These are phyloP conservation scores for Sarcophilus harrisii DNA, from an alignment of 2,797 vertebrate genomes.

Conservation along the genomic window DNA sequence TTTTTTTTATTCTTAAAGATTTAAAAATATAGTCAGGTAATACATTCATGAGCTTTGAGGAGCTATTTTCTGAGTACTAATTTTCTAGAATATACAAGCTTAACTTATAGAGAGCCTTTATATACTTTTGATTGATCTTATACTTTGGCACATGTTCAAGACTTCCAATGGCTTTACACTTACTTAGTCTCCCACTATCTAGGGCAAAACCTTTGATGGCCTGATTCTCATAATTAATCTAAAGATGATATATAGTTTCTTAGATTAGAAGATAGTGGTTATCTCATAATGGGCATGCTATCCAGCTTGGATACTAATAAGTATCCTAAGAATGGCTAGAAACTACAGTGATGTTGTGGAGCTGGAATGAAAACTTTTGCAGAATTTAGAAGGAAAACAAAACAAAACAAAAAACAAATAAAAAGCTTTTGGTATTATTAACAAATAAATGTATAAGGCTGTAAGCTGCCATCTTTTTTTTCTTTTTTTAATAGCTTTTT, in stretches of 20 bases:
- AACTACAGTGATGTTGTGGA: background rate
- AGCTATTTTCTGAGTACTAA: background rate
- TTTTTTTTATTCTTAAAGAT: background rate
- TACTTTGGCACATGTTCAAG: background rate
- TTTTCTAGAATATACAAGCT: background rate
- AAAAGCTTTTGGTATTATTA: background rate
- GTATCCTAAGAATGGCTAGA: background rate
- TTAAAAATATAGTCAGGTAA: background rate
- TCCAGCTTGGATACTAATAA: background rate
- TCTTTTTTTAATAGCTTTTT: too few relatives aligned
- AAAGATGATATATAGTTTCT: background rate
- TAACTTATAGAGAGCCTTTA: background rate
- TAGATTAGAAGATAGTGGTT: background rate
- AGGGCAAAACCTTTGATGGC: background rate
- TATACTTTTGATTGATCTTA: background rate
- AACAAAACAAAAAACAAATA: background rate
- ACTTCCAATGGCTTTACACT: background rate
- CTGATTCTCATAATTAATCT: background rate
- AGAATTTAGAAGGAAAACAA: background rate
- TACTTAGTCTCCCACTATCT: background rate
- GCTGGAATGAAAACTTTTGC: background rate
- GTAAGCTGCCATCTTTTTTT: background rate
- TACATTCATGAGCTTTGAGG: background rate
- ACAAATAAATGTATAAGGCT: background rate
- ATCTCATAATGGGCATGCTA: background rate